A percentile compares a stretch with the other conserved stretches of the same genome.
phyloP scores from a whole-genome alignment of 1,140 invertebrate genomes.

The Lucilia sericata region DNA sequence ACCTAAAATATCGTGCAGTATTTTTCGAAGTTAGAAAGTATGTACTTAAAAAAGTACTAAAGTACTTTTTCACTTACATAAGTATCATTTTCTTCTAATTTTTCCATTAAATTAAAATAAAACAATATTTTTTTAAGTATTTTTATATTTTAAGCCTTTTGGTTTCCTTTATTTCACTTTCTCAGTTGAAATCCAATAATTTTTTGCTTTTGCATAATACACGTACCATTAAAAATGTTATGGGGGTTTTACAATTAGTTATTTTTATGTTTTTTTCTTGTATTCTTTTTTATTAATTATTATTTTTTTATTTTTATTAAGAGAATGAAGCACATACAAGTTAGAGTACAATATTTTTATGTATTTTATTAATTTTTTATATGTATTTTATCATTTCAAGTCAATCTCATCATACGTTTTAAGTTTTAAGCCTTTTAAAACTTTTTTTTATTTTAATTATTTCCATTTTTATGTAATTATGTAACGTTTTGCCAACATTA shows the following conservation, averaged over 20 bases:
- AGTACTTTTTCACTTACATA: no score
- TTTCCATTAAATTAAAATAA: neutral
- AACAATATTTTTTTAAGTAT: neutral
- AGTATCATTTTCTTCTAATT: neutral
- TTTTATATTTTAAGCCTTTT: slow-evolving; percentile 9
- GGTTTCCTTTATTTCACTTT: slow-evolving; percentile 24
- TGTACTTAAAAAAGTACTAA: no score
- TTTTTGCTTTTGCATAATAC: slow-evolving; percentile 29
- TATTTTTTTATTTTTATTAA: slow-evolving; percentile 27
- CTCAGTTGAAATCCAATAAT: slow-evolving; percentile 26
- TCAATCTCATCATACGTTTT: slow-evolving; percentile 5
- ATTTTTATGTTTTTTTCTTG: slow-evolving; percentile 12
- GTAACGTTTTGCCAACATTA: neutral
- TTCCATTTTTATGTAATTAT: slow-evolving; percentile 1
- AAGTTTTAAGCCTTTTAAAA: neutral
- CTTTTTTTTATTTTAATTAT: neutral
- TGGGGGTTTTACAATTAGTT: slow-evolving; percentile 29
- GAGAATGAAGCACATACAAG: slow-evolving; percentile 43
- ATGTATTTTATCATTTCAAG: slow-evolving; percentile 17
- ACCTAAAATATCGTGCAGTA: no score
- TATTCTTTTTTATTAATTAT: neutral
- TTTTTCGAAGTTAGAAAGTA: no score
- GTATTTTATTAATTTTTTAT: slow-evolving; percentile 3
- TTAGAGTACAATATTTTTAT: slow-evolving; percentile 33
- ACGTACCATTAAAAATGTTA: slow-evolving; percentile 26